Percentiles rank a stretch among this genome's conserved stretches.
Conservation (phyloP, 2,113 vertebrate species). For the Excalfactoria chinensis region DNA sequence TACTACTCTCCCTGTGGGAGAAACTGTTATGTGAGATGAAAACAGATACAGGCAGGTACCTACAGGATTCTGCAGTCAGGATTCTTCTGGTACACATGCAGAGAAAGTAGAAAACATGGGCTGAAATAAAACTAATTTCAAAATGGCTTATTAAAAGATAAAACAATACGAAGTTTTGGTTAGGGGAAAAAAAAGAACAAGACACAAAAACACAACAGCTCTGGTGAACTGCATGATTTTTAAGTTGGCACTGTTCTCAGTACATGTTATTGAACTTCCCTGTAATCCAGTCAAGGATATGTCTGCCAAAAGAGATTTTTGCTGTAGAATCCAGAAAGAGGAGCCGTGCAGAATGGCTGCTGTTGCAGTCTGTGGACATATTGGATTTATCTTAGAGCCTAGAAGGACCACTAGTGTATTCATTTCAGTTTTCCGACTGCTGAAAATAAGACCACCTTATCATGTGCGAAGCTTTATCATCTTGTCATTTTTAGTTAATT, state of each 20-base stretch:
- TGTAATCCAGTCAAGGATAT: neutral
- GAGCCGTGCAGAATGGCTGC: neutral
- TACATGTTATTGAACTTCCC: neutral
- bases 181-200: fast-evolving
- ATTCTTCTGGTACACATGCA: neutral
- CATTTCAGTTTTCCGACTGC: neutral
- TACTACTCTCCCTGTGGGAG: neutral
- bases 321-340: neutral
- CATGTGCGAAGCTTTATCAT: neutral
- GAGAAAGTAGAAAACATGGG: neutral
- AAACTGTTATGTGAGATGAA: neutral
- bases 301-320: neutral
- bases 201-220: neutral
- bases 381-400: neutral
- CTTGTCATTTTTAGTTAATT: neutral
- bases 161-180: neutral
- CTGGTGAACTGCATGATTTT: neutral
- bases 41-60: neutral
- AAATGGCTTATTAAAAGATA: neutral
- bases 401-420: neutral
- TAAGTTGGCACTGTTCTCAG: neutral
- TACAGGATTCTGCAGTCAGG: neutral
- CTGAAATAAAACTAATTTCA: neutral
- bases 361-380: neutral
- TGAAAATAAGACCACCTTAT: neutral